Percentiles rank a stretch among this genome's conserved stretches.
Conservation (phyloP, 2,113 vertebrate genomes). For the Serilophus lunatus region DNA sequence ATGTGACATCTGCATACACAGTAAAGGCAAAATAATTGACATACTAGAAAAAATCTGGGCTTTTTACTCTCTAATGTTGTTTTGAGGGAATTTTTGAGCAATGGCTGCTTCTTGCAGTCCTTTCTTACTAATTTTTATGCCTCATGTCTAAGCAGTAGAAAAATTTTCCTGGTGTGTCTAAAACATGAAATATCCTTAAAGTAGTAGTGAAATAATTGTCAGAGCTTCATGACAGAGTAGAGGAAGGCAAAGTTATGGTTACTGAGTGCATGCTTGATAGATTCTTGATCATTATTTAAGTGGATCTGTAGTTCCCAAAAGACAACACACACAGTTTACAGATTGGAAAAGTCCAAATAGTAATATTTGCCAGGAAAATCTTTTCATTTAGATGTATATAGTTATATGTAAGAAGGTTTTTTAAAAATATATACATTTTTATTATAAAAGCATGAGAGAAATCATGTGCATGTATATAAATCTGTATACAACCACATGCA, state of each 20-base stretch:
- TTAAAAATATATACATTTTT: background rate
- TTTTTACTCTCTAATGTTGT: background rate
- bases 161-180: background rate
- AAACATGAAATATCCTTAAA: background rate
- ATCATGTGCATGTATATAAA: background rate
- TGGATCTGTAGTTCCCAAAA: background rate
- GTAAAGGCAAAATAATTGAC: background rate
- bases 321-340: background rate
- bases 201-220: background rate
- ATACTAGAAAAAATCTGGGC: background rate
- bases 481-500: background rate
- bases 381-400: background rate
- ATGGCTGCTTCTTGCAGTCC: background rate
- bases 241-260: background rate
- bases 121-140: background rate
- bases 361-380: background rate
- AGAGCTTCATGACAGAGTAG: background rate
- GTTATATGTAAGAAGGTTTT: background rate
- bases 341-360: background rate
- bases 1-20: background rate
- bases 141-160: background rate
- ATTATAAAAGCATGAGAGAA: background rate
- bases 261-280: background rate
- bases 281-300: background rate
- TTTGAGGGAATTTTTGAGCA: background rate